Conservation (phyloP, 2,113 vertebrate species). For the Hydrolagus affinis region DNA sequence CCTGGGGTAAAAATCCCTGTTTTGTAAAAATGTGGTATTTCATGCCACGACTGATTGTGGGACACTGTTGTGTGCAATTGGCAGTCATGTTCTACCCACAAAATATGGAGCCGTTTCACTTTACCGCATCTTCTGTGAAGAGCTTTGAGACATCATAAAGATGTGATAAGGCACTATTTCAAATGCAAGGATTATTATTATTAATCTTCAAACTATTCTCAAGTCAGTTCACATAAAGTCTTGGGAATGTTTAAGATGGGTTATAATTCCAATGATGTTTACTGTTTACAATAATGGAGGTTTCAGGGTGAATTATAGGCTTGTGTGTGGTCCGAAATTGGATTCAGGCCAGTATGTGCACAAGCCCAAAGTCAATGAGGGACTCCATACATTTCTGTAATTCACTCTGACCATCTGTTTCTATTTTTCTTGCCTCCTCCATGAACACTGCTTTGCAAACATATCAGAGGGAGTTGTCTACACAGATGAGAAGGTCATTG, state of each 20-base stretch:
- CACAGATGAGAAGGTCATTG: background rate
- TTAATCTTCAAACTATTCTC: background rate
- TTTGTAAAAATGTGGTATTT: too few species aligned
- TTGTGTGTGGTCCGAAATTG: background rate
- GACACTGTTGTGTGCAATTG: too few species aligned
- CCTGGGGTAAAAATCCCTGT: too few species aligned
- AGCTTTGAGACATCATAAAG: too few species aligned
- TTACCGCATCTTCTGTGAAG: too few species aligned
- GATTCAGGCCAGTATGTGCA: background rate
- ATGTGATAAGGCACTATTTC: too few species aligned
- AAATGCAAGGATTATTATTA: too few species aligned
- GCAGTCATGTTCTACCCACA: too few species aligned
- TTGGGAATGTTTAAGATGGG: background rate
- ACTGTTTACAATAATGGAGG: background rate
- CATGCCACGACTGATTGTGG: too few species aligned
- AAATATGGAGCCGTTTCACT: too few species aligned
- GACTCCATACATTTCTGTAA: background rate
- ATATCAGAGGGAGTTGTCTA: background rate
- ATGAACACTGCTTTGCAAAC: background rate
- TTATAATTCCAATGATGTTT: background rate
- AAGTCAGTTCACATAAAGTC: background rate
- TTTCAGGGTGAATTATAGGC: background rate
- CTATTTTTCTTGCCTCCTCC: background rate
- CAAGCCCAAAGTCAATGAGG: background rate
- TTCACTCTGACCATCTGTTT: conserved; percentile 5